Conservation (phyloP, 1,140 invertebrate species). For the Hestina assimilis region DNA sequence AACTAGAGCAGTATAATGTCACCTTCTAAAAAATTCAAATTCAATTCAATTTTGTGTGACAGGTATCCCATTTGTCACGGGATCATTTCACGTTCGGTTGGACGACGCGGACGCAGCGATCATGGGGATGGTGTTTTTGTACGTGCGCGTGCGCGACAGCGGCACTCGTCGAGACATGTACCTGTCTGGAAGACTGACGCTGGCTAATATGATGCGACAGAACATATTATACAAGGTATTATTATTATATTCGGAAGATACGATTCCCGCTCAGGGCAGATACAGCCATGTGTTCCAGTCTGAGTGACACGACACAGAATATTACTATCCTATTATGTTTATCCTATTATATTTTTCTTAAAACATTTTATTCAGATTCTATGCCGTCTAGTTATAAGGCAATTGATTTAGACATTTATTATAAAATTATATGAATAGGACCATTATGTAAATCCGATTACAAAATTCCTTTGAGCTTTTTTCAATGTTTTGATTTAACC, state of each 20-base stretch:
- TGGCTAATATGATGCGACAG: conserved; percentile 49
- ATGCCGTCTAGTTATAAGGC: too few relatives aligned
- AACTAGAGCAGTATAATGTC: too few relatives aligned
- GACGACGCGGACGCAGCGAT: conserved; percentile 24
- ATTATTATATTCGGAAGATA: background rate
- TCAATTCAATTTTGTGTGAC: too few relatives aligned
- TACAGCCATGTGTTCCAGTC: too few relatives aligned
- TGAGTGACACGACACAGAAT: too few relatives aligned
- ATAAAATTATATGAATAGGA: too few relatives aligned
- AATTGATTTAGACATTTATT: too few relatives aligned
- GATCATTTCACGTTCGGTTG: conserved; percentile 33
- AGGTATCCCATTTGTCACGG: conserved; percentile 46
- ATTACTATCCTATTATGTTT: background rate
- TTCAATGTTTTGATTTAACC: too few relatives aligned
- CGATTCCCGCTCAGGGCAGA: too few relatives aligned
- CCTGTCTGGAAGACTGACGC: conserved; percentile 41
- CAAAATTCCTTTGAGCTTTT: too few relatives aligned
- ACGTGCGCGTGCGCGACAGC: conserved; percentile 33
- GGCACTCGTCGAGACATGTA: conserved; percentile 42
- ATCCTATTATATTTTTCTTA: background rate
- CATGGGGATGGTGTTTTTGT: conserved; percentile 27
- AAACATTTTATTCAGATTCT: background rate
- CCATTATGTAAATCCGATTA: too few relatives aligned
- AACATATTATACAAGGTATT: conserved; percentile 50
- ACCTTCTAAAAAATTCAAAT: too few relatives aligned